These are phyloP conservation scores for Agrochola litura DNA, from an alignment of 2,888 invertebrate genomes.

Conservation along the genomic window DNA sequence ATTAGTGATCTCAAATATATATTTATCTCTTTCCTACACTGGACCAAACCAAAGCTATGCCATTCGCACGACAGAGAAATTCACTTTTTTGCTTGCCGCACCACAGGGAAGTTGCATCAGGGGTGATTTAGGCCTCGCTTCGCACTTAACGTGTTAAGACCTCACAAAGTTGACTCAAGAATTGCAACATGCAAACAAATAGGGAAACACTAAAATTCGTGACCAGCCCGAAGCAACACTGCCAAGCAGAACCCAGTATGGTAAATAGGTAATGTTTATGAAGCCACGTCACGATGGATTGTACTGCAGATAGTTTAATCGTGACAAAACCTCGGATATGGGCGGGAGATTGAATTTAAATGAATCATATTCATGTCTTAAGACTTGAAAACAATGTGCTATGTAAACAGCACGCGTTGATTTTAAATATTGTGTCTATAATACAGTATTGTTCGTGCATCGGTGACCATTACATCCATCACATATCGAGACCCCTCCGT, in stretches of 20 bases:
- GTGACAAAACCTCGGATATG: conserved; percentile 48
- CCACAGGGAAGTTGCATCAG: too few species aligned
- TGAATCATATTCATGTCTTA: conserved; percentile 27
- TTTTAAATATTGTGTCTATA: background rate
- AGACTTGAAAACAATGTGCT: background rate
- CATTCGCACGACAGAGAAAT: too few species aligned
- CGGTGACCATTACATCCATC: too few species aligned
- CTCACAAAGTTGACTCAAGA: background rate
- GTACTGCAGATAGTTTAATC: conserved; percentile 24
- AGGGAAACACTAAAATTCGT: conserved; percentile 38
- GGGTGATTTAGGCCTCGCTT: too few species aligned
- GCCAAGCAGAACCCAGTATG: conserved; percentile 36
- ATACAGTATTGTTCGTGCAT: background rate
- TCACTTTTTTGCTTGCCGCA: too few species aligned
- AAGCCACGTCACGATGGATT: conserved; percentile 26
- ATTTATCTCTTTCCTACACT: too few species aligned
- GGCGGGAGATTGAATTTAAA: conserved; percentile 33
- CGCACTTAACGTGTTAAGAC: too few species aligned
- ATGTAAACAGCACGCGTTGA: background rate
- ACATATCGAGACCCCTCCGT: too few species aligned
- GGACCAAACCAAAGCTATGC: too few species aligned
- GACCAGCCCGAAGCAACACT: conserved; percentile 45
- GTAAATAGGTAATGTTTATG: conserved; percentile 46
- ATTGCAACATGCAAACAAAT: conserved; percentile 43
- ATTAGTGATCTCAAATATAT: too few species aligned